Evolutionary conservation across 2,888 invertebrate genomes (phyloP), one percentile per base, ranked within the genome.

Genomic region (Onthophagus sagittarius): DNA sequence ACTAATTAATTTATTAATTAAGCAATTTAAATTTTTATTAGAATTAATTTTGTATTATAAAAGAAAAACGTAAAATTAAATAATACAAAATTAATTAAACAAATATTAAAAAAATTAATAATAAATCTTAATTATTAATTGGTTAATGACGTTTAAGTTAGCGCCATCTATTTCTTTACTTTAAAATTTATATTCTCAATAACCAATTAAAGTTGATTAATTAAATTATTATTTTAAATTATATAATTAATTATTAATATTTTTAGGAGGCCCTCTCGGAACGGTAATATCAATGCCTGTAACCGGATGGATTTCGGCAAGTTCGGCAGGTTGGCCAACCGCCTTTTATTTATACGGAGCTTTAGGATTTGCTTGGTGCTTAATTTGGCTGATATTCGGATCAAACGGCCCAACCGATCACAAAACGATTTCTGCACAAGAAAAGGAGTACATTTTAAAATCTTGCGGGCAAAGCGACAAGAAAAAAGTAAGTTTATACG

Each of bases 331-430:
- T 0, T 95, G 95, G 95, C 91, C 92, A 0, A 89, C 91, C 7
- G 91, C 92, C 73, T 94, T 94, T 84, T 95, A 94, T 81, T 83
- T 90, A 0, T 92, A 92, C 79, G 94, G 93, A 0, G 86, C 86
- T 4, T 81, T 90, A 0, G 91, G 92, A 0, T 81, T 90, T 0
- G 14, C 88, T 0, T 94, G 93, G 92, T 84, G 88, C 0, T 74
- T 89, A 0, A 74, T 84, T 0, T 94, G 91, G 86, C 84, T 88
- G 3, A 83, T 90, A 72, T 84, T 91, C 13, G 94, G 93, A 0
- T 88, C 91, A 9, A 90, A 90, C 75, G 89, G 89, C 0, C 94
- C 94, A 0, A 85, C 88, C 0, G 86, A 87, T 6, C 88, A 88
- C 79, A 88, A 86, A 70, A 85, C 85, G 73, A 93, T 94, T 72